Base-by-base conservation (phyloP, 2,113 vertebrate genomes). In the Psittacula cyanocephala region DNA sequence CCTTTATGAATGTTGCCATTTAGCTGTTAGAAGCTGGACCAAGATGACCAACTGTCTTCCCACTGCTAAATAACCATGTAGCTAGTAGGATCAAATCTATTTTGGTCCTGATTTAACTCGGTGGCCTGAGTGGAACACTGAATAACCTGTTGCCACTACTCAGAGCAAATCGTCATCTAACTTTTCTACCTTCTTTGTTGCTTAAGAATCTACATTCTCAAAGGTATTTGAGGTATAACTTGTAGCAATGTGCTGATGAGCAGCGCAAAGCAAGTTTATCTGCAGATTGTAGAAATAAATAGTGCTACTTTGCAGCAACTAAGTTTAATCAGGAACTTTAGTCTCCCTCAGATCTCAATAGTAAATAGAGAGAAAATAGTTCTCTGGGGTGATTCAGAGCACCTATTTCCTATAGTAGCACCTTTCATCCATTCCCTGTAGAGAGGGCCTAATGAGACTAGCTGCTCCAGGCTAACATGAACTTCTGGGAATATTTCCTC, bases 401-500 rank as follows among this genome's bases (percentile, higher is more conserved):
- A 92, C 91, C 86, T 71, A 11, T 92, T 96, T 92, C 86, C 43
- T 60, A 8, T 4, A 76, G n/a, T 28, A 75, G 29, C 78, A 60
- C 39, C 77, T 95, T 27, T 84, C 80, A 70, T 75, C 16, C 7
- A 0, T 75, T 93, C 94, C 91, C 95, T 85, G 9, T 68, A 63
- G 93, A 95, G 65, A 4, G 3, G 57, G 22, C 13, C 93, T 93
- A 57, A 76, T 57, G 93, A 65, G 96, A 95, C 77, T 76, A 39
- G 57, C 17, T 68, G 86, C 96, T 86, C 33, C 78, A 95, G 95
- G 94, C 95, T 72, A 81, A 37, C 1, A 0, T 62, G 91, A 95
- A 60, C 93, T 81, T 69, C 69, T 96, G 89, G 86, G 89, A 97
- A 72, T 92, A 91, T 57, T 69, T 89, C 57, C 10, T 22, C 22